Evolutionary conservation across 2,113 vertebrate genomes (phyloP).

Genomic region (Mus musculus): GRCm39 chr15:97520001-97520500

Average conservation of each 20-base stretch:
- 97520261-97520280: no score
- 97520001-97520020: no score
- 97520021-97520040: no score
- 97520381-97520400: background rate
- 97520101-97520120: no score
- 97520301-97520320: background rate
- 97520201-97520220: no score
- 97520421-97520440: no score
- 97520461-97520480: accelerated
- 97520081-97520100: no score
- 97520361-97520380: background rate
- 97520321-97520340: background rate
- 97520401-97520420: background rate
- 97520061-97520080: no score
- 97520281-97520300: background rate
- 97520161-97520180: background rate
- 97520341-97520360: background rate
- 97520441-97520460: accelerated
- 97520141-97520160: background rate
- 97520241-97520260: background rate
- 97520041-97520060: no score
- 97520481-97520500: background rate
- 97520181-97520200: background rate
- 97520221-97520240: background rate
- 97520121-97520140: no score